Evolutionary conservation across 1,140 invertebrate species (phyloP), one percentile per base, ranked within the genome.

Genomic region (Phortica variegata): DNA sequence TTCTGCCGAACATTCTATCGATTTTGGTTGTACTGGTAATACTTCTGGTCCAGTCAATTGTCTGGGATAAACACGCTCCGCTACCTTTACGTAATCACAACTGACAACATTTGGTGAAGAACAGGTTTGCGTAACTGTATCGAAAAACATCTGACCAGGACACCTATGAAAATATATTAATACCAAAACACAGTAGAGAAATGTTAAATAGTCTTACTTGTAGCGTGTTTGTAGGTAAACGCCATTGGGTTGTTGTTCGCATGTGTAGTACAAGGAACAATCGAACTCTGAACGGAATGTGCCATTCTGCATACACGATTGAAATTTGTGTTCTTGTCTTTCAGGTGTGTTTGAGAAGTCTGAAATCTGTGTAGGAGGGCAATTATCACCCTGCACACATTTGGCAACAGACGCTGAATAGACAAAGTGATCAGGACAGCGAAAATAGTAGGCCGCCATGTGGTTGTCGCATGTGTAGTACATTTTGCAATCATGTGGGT

Each of bases 241-340:
- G 10, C 66, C 61, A 44, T 39, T 63, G 1, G 33, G 13, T 47
- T 63, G 65, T 41, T 58, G 49, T 26, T 61, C 65, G 47, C 76
- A 78, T n/a, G 59, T 71, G 43, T 76, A 78, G 52, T 77, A 77
- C 3, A 75, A 20, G 12, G 63, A 61, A 40, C 74, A 76, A 54
- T 77, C 72, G 9, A 53, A 65, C n/a, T 70, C 57, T 13, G 71
- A 72, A 17, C 69, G 54, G 37, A 77, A 78, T 18, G 58, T 68
- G 17, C 73, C 73, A 18, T 62, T 54, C 32, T 58, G 47, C 10
- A 58, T 42, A 52, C 76, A 78, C 31, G 69, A 60, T 36, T 72
- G 75, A 20, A 73, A 77, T 41, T 73, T 73, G 41, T 60, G 51
- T 32, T 62, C 63, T 43, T 59, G 65, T 37, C 63, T 60, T 33